Evolutionary conservation across 2,888 invertebrate species (phyloP), one percentile per base, ranked within the genome.

Genomic region (Empis livida): DNA sequence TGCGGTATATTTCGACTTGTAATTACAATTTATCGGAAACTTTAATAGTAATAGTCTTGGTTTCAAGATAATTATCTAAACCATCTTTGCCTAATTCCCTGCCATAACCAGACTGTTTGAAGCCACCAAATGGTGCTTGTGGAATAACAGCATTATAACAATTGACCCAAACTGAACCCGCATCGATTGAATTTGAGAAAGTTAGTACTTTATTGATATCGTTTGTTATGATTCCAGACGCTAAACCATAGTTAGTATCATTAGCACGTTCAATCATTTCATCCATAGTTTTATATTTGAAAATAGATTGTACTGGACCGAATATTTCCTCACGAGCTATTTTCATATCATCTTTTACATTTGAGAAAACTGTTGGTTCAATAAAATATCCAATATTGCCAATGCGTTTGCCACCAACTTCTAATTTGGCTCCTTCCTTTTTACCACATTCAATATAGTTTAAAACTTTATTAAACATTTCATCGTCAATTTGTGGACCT

Each of bases 41-140:
- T 50, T 64, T 66, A 56, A 87, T 74, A 4, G 82, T 79, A 42
- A 89, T 75, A 6, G 86, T 85, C 65, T 89, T 90, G 8, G 76
- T 75, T 67, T 89, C 87, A 59, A 87, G 68, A 61, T 90, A 90
- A 59, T 79, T 80, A 53, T 81, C 77, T 55, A 90, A 67, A 1
- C 84, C 82, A 55, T 86, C 88, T 64, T 82, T 81, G 42, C 88
- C 88, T 74, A 82, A 58, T 69, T 92, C 92, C 51, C 90, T 78
- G 30, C 91, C 92, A 56, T 84, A 77, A 44, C 92, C 92, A 27
- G 90, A 90, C 59, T 82, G 79, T 63, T 89, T 91, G 69, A 79
- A 92, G 39, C 92, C 92, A 46, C 92, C 92, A 63, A 92, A 92
- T 13, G 92, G 91, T 39, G 85, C 82, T 64, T 91, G 89, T 9